These are phyloP conservation scores for Tubulanus polymorphus DNA, from an alignment of 2,888 invertebrate genomes.

Conservation along the genomic window DNA sequence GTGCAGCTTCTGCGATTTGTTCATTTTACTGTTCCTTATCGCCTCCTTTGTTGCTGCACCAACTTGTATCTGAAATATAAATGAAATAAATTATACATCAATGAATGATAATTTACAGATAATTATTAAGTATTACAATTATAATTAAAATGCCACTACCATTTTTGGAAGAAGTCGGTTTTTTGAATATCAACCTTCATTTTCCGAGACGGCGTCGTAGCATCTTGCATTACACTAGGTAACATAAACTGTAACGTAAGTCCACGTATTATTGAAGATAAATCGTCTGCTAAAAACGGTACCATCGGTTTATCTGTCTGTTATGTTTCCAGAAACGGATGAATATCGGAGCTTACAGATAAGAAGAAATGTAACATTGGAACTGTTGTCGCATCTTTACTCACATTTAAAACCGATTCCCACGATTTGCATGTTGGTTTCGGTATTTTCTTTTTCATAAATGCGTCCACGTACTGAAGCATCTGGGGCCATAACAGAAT, in stretches of 20 bases:
- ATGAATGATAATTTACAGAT: no score
- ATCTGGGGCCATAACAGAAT: background rate
- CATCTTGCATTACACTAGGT: background rate
- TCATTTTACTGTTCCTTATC: no score
- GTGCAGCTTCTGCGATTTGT: no score
- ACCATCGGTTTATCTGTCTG: constrained; percentile 6
- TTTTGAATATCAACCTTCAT: no score
- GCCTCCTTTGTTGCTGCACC: no score
- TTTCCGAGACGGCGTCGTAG: no score
- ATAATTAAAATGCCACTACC: no score
- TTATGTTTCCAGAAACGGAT: background rate
- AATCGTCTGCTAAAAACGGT: background rate
- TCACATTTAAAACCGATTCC: background rate
- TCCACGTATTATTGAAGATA: background rate
- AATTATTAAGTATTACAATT: no score
- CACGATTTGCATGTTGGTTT: background rate
- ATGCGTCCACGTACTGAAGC: background rate
- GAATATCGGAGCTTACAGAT: background rate
- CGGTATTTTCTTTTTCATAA: background rate
- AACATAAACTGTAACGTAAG: background rate
- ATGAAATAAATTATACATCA: no score
- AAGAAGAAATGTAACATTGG: background rate
- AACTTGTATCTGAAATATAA: no score
- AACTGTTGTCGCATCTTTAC: background rate
- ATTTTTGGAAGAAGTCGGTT: no score